Evolutionary conservation across 2,797 vertebrate genomes (phyloP).

Genomic region (Lagocephalus sceleratus): DNA sequence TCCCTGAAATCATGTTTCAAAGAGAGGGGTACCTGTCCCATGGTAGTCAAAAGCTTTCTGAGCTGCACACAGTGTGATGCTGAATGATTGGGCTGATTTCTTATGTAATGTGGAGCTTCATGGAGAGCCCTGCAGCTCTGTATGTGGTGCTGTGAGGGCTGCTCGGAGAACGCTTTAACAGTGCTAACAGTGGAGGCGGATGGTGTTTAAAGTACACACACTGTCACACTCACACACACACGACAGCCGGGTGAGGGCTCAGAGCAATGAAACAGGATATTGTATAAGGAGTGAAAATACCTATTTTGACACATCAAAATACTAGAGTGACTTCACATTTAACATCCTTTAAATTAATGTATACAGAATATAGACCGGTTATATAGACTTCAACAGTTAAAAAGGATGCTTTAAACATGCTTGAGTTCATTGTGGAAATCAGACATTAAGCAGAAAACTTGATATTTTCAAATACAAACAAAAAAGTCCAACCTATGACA

Average conservation of each 20-base stretch:
- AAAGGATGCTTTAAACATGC: too few species aligned
- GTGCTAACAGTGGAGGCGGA: constrained; percentile 64
- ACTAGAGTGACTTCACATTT: neutral
- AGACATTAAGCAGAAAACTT: neutral
- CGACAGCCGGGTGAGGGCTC: constrained; percentile 38
- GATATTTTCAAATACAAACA: too few species aligned
- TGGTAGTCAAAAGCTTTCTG: constrained; percentile 42
- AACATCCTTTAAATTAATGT: neutral
- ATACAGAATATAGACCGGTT: too few species aligned
- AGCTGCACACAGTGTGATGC: constrained; percentile 31
- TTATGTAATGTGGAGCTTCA: constrained; percentile 64
- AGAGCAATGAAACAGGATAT: constrained; percentile 41
- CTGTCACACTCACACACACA: constrained; percentile 22
- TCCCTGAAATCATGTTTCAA: constrained; percentile 17
- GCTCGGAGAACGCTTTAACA: constrained; percentile 45
- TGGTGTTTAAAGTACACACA: constrained; percentile 10
- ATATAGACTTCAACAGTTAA: too few species aligned
- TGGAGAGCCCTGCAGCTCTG: constrained; percentile 59
- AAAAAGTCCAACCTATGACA: neutral
- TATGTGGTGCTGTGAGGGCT: constrained; percentile 43
- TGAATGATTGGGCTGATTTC: constrained; percentile 40
- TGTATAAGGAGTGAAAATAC: constrained; percentile 44
- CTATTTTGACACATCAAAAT: constrained; percentile 11
- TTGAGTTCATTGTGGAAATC: constrained; percentile 4
- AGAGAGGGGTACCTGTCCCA: constrained; percentile 62